phyloP scores from a whole-genome alignment of 1,140 invertebrate genomes.

The Charaxes varanes region DNA sequence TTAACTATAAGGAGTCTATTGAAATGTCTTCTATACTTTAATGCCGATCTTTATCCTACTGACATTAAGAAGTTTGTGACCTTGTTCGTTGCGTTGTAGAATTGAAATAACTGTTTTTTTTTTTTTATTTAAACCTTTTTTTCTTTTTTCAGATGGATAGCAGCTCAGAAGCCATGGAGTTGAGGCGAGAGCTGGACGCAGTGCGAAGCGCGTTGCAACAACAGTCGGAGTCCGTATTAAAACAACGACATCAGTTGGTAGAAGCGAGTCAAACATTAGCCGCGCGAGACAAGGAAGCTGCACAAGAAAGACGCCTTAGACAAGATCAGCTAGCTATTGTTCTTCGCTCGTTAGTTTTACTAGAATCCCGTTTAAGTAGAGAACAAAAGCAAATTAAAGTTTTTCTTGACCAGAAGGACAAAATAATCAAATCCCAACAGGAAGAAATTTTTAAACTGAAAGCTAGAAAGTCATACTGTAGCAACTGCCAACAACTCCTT shows the following conservation, averaged over 20 bases:
- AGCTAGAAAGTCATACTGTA: slow-evolving; percentile 72
- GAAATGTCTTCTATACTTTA: slow-evolving; percentile 30
- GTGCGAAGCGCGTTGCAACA: slow-evolving; percentile 78
- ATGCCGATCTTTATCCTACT: slow-evolving; percentile 25
- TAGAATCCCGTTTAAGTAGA: slow-evolving; percentile 82
- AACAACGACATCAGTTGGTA: slow-evolving; percentile 73
- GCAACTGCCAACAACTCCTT: slow-evolving; percentile 75
- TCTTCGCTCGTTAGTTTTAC: slow-evolving; percentile 79
- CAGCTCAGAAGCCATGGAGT: slow-evolving; percentile 72
- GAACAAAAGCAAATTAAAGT: slow-evolving; percentile 83
- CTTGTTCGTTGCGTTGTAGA: too few species aligned
- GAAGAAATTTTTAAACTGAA: slow-evolving; percentile 79
- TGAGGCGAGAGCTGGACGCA: slow-evolving; percentile 75
- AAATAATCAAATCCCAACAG: slow-evolving; percentile 80
- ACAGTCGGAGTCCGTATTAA: slow-evolving; percentile 75
- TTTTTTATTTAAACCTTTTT: too few species aligned
- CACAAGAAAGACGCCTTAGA: slow-evolving; percentile 76
- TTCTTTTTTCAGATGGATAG: slow-evolving; percentile 76
- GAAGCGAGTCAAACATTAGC: slow-evolving; percentile 78
- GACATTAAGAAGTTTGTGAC: slow-evolving; percentile 16
- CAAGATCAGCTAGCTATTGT: slow-evolving; percentile 81
- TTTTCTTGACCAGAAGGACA: slow-evolving; percentile 81
- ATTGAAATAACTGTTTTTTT: too few species aligned
- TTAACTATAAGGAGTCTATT: slow-evolving; percentile 29
- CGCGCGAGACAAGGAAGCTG: slow-evolving; percentile 75